These are phyloP conservation scores for Nothobranchius furzeri DNA, from an alignment of 2,113 vertebrate genomes.

Conservation along the genomic window DNA sequence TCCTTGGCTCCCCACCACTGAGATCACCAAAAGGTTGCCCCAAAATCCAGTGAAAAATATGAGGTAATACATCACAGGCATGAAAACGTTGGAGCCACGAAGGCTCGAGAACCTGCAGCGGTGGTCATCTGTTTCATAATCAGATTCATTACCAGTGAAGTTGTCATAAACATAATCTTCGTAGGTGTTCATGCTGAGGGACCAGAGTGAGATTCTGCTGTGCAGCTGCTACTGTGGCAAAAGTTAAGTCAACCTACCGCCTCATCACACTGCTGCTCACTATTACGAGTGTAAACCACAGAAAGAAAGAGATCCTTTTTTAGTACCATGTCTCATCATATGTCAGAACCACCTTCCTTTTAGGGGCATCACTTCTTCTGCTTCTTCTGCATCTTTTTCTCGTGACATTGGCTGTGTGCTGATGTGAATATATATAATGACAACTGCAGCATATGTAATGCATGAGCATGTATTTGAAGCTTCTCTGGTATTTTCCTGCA, in stretches of 20 bases:
- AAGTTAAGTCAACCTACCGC: slow-evolving; percentile 18
- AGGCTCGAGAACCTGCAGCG: slow-evolving; percentile 24
- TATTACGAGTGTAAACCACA: slow-evolving; percentile 58
- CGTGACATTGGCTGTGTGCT: neutral
- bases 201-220: slow-evolving; percentile 19
- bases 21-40: slow-evolving; percentile 86
- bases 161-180: neutral
- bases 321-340: slow-evolving; percentile 56
- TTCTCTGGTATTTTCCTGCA: too few relatives aligned
- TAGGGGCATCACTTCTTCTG: neutral
- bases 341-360: neutral
- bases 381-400: neutral
- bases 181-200: slow-evolving; percentile 33
- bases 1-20: slow-evolving; percentile 67
- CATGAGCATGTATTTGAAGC: neutral
- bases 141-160: accelerated
- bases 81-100: slow-evolving; percentile 63
- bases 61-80: slow-evolving; percentile 81
- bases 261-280: slow-evolving; percentile 1
- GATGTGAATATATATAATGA: neutral
- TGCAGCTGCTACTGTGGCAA: slow-evolving; percentile 23
- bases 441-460: neutral
- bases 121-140: accelerated
- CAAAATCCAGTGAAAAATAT: slow-evolving; percentile 81
- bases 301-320: slow-evolving; percentile 29